Conservation (phyloP, 1,140 invertebrate genomes). For the Holcopasites calliopsidis region DNA sequence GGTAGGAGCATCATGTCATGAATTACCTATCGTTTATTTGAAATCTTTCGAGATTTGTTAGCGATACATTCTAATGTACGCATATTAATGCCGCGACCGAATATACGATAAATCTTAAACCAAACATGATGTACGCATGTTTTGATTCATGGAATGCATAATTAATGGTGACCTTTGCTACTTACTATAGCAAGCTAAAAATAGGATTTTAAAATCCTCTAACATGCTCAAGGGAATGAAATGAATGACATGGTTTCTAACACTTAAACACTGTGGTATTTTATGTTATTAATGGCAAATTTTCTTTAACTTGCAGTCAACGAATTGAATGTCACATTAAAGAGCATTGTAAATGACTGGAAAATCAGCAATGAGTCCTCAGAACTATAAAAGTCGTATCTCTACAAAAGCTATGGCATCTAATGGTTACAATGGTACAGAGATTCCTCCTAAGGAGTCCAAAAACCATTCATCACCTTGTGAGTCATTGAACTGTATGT, state of each 20-base stretch:
- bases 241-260: too few relatives aligned
- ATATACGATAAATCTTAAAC: too few relatives aligned
- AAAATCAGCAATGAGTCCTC: conserved; percentile 73
- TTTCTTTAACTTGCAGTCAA: conserved; percentile 14
- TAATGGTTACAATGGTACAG: conserved; percentile 70
- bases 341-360: conserved; percentile 22
- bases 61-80: neutral
- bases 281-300: neutral
- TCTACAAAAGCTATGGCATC: conserved; percentile 73
- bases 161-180: conserved; percentile 56
- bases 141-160: conserved; percentile 35
- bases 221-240: too few relatives aligned
- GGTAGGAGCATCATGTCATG: neutral
- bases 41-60: neutral
- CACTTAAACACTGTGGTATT: too few relatives aligned
- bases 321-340: neutral
- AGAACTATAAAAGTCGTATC: conserved; percentile 75
- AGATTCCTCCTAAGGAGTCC: conserved; percentile 65
- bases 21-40: neutral
- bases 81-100: too few relatives aligned
- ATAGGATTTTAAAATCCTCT: too few relatives aligned
- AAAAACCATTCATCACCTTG: conserved; percentile 78
- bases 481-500: conserved; percentile 79
- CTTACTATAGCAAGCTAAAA: neutral
- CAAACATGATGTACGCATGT: too few relatives aligned